Base-by-base conservation (phyloP, 1,140 invertebrate species). In the Probaryconus sp. region DNA sequence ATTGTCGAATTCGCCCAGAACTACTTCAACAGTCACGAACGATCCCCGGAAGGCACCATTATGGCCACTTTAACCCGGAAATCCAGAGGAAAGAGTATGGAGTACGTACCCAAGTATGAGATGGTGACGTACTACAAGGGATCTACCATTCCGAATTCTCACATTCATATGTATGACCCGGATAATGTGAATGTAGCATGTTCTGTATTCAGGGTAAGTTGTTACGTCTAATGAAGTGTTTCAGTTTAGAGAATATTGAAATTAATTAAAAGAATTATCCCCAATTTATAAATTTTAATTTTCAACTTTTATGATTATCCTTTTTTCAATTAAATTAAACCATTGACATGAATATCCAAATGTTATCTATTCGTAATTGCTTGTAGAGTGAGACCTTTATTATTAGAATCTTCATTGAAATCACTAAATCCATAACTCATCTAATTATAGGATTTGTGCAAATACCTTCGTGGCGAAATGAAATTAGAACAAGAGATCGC, bases 151-250 rank as follows among this genome's bases (percentile, higher is more conserved):
- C 94, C 96, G 1, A 97, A 94, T 55, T 98, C 96, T 0, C 96
- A 98, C 85, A 94, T 98, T 80, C 95, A 97, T 79, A 92, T 99
- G 89, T 97, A 97, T 84, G 97, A 98, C 88, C 95, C 96, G 0
- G 96, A 98, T 78, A 98, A 98, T 82, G 92, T 97, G 10, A 93
- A 93, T 33, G 90, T 97, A 1, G 95, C 96, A 2, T 97, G 96
- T 80, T 93, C 92, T 63, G 94, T 97, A 63, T 98, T 98, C 81
- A 92, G 96, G 83, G 96, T 96, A 87, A 89, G 89, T 88, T 43
- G 10, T 40, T 31, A 3, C 20, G 11, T 53, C 7, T 40, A 21
- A 35, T 10, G 26, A 13, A 31, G 11, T 28, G 2, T 18, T 50
- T 31, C n/a, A 31, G 30, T 31, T 5, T 31, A 24, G 21, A 24